These are phyloP conservation scores for Callyntrura guangdongensis DNA, from an alignment of 2,888 invertebrate species.

Conservation along the genomic window DNA sequence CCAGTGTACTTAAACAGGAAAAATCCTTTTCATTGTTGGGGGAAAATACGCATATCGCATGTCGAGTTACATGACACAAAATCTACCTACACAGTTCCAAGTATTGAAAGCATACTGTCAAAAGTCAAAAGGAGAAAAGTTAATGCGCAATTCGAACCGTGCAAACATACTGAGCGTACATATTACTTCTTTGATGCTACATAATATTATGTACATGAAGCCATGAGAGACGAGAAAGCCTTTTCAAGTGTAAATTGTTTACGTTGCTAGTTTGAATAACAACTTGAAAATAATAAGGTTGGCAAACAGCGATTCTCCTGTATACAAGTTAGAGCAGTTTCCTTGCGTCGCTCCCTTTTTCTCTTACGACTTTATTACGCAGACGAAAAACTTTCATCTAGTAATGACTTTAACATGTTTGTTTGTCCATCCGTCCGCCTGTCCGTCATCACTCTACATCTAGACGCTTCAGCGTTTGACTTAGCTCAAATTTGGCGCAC, in stretches of 20 bases:
- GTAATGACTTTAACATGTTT: too few relatives aligned
- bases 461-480: too few relatives aligned
- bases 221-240: conserved; percentile 1
- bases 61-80: conserved; percentile 19
- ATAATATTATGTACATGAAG: neutral
- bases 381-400: too few relatives aligned
- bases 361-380: too few relatives aligned
- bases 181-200: neutral
- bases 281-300: conserved; percentile 59
- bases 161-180: too few relatives aligned
- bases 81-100: neutral
- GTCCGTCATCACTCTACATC: too few relatives aligned
- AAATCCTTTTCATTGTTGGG: conserved; percentile 21
- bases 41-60: conserved; percentile 5
- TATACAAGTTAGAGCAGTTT: conserved; percentile 16
- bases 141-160: neutral
- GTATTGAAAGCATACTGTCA: too few relatives aligned
- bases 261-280: conserved; percentile 12
- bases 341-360: neutral
- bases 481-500: too few relatives aligned
- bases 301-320: conserved; percentile 27
- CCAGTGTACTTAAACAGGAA: neutral
- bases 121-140: neutral
- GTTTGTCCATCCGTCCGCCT: too few relatives aligned
- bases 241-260: conserved; percentile 55